A percentile compares a stretch with the other conserved stretches of the same genome.
phyloP scores from a whole-genome alignment of 2,888 invertebrate species.

The Ditula angustiorana region DNA sequence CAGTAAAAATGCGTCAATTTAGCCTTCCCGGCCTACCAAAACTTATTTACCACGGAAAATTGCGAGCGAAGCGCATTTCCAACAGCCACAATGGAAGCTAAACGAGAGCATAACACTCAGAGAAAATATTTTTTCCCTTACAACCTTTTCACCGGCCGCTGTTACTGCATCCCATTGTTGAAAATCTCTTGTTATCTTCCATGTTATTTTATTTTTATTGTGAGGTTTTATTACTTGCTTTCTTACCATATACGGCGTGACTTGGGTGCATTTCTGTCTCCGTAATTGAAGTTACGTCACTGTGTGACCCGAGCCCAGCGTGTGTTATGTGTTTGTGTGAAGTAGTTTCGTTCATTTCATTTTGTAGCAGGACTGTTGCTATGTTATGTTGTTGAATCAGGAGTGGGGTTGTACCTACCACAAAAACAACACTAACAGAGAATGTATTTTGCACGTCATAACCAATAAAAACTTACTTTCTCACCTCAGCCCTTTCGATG shows the following conservation, averaged over 20 bases:
- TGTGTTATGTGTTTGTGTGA: background rate
- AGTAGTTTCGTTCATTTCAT: constrained; percentile 5
- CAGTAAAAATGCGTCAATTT: constrained; percentile 22
- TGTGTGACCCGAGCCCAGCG: background rate
- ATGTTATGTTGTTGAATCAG: background rate
- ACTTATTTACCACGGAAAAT: constrained; percentile 47
- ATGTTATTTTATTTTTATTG: constrained; percentile 53
- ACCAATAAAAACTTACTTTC: too few species aligned
- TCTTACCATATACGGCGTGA: constrained; percentile 10
- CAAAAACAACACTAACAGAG: too few species aligned
- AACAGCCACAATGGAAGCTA: constrained; percentile 47
- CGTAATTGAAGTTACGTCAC: constrained; percentile 14
- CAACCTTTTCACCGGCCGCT: constrained; percentile 32
- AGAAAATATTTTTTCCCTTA: constrained; percentile 34
- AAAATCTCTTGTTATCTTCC: constrained; percentile 51
- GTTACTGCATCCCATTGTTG: constrained; percentile 46
- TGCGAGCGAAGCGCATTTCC: constrained; percentile 39
- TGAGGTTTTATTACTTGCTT: constrained; percentile 46
- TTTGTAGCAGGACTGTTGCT: too few species aligned
- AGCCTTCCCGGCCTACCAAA: constrained; percentile 21
- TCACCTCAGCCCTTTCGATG: too few species aligned
- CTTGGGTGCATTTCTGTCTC: constrained; percentile 18
- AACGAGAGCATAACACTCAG: constrained; percentile 47
- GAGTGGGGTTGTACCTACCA: too few species aligned
- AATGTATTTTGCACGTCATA: too few species aligned